A percentile compares a stretch with the other conserved stretches of the same genome.
phyloP scores from a whole-genome alignment of 2,888 invertebrate genomes.

The Poecilobothrus nobilitatus region DNA sequence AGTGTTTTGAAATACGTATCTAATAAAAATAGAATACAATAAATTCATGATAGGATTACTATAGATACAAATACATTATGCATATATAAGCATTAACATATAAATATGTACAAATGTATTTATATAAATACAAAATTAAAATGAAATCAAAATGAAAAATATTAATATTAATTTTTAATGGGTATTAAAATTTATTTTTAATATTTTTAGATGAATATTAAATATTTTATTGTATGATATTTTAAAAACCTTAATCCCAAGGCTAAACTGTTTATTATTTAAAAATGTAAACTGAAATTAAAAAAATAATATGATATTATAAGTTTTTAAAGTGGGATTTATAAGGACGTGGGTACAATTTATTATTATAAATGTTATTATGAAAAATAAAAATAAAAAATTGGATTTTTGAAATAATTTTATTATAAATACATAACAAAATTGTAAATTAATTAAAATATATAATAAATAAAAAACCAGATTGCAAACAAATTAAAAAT shows the following conservation, averaged over 20 bases:
- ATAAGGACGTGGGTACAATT: conserved; percentile 3
- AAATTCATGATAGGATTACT: not conserved
- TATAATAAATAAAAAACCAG: no score
- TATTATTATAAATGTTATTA: no score
- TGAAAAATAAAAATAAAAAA: no score
- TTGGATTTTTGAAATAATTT: no score
- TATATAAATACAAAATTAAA: no score
- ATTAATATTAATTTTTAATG: not conserved
- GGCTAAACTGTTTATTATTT: not conserved
- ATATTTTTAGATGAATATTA: no score
- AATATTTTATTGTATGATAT: no score
- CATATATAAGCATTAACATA: not conserved
- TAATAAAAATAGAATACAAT: not conserved
- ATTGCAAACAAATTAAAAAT: no score
- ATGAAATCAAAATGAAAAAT: not conserved
- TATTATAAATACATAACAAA: no score
- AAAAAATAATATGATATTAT: not conserved
- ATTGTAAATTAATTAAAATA: no score
- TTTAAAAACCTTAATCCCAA: not conserved
- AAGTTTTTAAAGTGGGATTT: not conserved
- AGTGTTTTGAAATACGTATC: not conserved
- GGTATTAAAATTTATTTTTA: not conserved
- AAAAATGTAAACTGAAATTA: no score
- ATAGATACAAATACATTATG: not conserved
- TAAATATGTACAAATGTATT: no score